A percentile compares a stretch with the other conserved stretches of the same genome.
phyloP scores from a whole-genome alignment of 1,140 invertebrate genomes.

The Meteorus sp. region DNA sequence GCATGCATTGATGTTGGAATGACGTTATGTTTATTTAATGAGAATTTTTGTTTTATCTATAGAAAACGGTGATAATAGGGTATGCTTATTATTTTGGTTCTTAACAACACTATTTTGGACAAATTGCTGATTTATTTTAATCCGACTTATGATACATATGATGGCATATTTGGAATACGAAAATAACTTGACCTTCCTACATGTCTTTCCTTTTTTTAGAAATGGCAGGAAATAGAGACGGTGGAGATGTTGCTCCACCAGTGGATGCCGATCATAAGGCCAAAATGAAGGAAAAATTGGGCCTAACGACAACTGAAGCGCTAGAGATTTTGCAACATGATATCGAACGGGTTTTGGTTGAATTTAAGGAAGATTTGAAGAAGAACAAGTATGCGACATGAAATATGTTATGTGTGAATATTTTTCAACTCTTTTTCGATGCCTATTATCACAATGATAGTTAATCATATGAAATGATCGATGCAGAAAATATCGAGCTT shows the following conservation, averaged over 20 bases:
- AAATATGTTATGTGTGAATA: too few relatives aligned
- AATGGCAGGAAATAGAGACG: slow-evolving; percentile 13
- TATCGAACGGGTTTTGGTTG: slow-evolving; percentile 52
- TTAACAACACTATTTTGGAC: too few relatives aligned
- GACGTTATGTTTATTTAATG: too few relatives aligned
- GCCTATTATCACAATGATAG: too few relatives aligned
- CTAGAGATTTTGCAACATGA: slow-evolving; percentile 57
- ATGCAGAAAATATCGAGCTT: slow-evolving; percentile 56
- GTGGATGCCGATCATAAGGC: slow-evolving; percentile 14
- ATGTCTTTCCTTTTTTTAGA: not conserved
- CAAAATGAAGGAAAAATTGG: slow-evolving; percentile 40
- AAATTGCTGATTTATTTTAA: not conserved
- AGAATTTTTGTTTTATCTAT: too few relatives aligned
- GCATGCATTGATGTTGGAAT: too few relatives aligned
- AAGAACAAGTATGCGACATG: slow-evolving; percentile 53
- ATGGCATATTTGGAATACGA: not conserved
- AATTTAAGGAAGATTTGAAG: slow-evolving; percentile 50
- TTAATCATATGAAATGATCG: not conserved
- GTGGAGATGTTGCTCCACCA: slow-evolving; percentile 5
- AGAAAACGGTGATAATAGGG: too few relatives aligned
- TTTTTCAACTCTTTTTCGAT: slow-evolving; percentile 39
- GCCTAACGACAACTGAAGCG: slow-evolving; percentile 55
- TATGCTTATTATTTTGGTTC: too few relatives aligned
- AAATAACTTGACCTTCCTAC: slow-evolving; percentile 5
- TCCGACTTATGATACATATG: not conserved